These are phyloP conservation scores for Notoglanidium macrostoma DNA, from an alignment of 2,797 vertebrate species.

Conservation along the genomic window DNA sequence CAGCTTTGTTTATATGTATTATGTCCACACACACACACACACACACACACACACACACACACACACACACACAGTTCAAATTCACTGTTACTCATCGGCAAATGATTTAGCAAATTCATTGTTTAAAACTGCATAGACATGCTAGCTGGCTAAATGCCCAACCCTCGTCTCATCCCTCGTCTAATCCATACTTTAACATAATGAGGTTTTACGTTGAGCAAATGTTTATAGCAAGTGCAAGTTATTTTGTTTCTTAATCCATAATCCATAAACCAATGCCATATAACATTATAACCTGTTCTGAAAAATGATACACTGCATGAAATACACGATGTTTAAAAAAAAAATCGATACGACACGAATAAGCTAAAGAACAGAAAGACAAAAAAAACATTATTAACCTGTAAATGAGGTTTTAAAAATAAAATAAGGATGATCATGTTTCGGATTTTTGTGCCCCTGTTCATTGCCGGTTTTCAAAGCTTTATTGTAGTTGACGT, in stretches of 20 bases:
- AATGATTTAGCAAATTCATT: neutral
- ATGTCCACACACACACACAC: neutral
- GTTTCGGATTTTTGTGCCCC: neutral
- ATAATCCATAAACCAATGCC: neutral
- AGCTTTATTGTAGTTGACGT: neutral
- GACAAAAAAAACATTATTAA: neutral
- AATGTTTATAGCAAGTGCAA: neutral
- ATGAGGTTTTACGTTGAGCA: neutral
- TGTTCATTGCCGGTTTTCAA: neutral
- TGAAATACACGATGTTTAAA: neutral
- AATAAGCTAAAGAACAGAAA: neutral
- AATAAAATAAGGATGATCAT: neutral
- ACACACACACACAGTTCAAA: neutral
- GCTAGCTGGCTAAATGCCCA: neutral
- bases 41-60: neutral
- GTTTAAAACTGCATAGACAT: neutral
- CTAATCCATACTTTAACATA: neutral
- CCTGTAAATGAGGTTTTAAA: neutral
- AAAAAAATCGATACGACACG: neutral
- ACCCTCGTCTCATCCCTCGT: neutral
- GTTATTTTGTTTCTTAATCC: neutral
- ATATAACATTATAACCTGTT: neutral
- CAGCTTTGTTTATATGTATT: neutral
- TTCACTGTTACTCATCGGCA: no score
- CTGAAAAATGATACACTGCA: neutral